Base-by-base conservation (phyloP, 2,888 invertebrate species). In the Tridacna crocea region DNA sequence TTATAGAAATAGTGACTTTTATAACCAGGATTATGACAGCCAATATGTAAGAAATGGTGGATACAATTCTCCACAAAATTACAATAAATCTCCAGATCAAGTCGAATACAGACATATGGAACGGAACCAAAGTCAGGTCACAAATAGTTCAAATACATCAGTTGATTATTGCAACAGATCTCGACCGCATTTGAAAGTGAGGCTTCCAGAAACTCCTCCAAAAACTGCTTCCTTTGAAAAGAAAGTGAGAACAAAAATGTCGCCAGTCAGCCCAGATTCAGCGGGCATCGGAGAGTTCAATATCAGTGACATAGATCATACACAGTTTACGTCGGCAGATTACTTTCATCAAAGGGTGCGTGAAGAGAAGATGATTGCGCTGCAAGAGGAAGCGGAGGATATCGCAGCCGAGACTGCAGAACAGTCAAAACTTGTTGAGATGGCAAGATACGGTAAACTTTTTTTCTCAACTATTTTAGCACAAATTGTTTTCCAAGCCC, bases 211-310 rank as follows among this genome's bases (percentile, higher is more conserved):
- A 51, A 77, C 65, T n/a, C 78, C 82, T 17, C 51, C 75, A 51
- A 82, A 75, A 70, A 46, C 61, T 12, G 24, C 48, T 24, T 51
- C 66, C 10, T 24, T 36, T n/a, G 55, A 17, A 15, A 27, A 61
- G 22, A 61, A 63, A 24, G 22, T 22, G 17, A 48, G 22, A 6
- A 10, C 24, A 6, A 80, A 77, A 58, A 27, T 61, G 58, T 81
- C 81, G 3, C 81, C 77, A 24, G 58, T 72, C 3, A 82, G 78
- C 36, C 86, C 83, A 8, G 86, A 86, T 8, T 83, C 83, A 26
- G 83, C 83, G 10, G 77, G 65, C 3, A 87, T 87, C 22, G 84
- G 68, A 26, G 81, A 70, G n/a, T 87, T 87, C 36, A 79, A 87
- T 55, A 36, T 87, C 13, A 72, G 74, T 26, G 82, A 87, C 22